Percentiles rank a stretch among this genome's conserved stretches.
Conservation (phyloP, 2,113 vertebrate species). For the Hypanus sabinus region DNA sequence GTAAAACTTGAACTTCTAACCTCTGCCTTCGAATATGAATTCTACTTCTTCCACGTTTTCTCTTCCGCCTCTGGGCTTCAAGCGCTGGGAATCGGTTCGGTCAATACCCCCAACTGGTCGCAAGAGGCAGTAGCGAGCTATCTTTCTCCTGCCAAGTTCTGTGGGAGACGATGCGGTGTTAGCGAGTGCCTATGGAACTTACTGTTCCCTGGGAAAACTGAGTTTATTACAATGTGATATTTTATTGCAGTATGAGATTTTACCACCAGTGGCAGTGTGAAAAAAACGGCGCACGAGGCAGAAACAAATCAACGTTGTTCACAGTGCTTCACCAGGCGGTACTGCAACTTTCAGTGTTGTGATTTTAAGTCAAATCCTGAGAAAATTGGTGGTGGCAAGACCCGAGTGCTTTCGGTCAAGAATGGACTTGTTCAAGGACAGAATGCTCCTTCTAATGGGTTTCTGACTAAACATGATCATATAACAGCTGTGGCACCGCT, state of each 20-base stretch:
- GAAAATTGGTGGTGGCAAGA: background rate
- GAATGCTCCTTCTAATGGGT: background rate
- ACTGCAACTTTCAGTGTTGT: background rate
- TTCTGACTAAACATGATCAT: background rate
- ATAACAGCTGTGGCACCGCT: background rate
- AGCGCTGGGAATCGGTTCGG: background rate
- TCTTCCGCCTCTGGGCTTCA: background rate
- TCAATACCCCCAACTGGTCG: background rate
- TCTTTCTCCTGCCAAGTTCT: background rate
- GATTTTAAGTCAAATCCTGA: background rate
- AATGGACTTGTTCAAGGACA: background rate
- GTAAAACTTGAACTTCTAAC: background rate
- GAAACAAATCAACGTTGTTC: background rate
- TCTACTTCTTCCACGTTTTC: no score
- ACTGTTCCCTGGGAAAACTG: background rate
- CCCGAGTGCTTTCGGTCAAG: background rate
- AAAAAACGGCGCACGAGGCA: background rate
- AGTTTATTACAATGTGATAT: background rate
- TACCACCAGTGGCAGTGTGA: background rate
- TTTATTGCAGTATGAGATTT: background rate
- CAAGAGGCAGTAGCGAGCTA: conserved; percentile 18
- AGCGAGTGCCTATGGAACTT: background rate
- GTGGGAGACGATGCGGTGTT: background rate
- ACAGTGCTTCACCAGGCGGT: background rate
- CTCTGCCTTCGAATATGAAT: background rate